Percentiles rank a stretch among this genome's conserved stretches.
phyloP scores from a whole-genome alignment of 2,888 invertebrate genomes.

The Tenthredo distinguenda region DNA sequence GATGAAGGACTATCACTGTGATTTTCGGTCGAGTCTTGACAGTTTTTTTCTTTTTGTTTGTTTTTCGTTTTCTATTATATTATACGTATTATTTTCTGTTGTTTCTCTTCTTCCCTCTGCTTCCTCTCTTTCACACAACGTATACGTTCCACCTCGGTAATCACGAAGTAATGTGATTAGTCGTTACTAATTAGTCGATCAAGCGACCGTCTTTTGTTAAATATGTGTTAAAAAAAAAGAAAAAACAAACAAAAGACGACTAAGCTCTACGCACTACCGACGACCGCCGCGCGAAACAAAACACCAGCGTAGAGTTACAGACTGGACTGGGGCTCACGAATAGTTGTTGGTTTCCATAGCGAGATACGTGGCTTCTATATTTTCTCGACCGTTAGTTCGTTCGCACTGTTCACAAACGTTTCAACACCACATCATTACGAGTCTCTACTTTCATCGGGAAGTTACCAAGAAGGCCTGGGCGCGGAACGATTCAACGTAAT shows the following conservation, averaged over 20 bases:
- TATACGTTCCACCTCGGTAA: background rate
- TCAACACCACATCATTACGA: conserved; percentile 19
- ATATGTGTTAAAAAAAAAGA: background rate
- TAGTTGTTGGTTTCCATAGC: conserved; percentile 40
- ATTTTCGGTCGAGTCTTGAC: background rate
- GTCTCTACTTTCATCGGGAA: background rate
- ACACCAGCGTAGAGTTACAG: conserved; percentile 31
- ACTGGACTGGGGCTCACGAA: conserved; percentile 5
- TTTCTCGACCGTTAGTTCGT: conserved; percentile 31
- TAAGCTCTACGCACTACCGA: conserved; percentile 23
- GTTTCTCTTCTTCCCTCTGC: background rate
- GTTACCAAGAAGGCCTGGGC: background rate
- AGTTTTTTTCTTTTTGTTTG: background rate
- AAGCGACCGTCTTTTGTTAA: background rate
- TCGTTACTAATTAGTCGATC: conserved; percentile 23
- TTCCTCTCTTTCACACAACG: background rate
- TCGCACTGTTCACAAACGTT: conserved; percentile 35
- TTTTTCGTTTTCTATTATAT: background rate
- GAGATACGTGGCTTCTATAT: conserved; percentile 41
- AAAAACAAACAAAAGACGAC: conserved; percentile 5
- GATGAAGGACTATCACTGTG: background rate
- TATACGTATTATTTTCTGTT: background rate
- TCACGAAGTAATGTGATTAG: conserved; percentile 2
- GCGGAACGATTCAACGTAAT: background rate
- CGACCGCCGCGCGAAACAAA: conserved; percentile 33